phyloP scores from a whole-genome alignment of 2,888 invertebrate genomes.

The Sepiola atlantica region DNA sequence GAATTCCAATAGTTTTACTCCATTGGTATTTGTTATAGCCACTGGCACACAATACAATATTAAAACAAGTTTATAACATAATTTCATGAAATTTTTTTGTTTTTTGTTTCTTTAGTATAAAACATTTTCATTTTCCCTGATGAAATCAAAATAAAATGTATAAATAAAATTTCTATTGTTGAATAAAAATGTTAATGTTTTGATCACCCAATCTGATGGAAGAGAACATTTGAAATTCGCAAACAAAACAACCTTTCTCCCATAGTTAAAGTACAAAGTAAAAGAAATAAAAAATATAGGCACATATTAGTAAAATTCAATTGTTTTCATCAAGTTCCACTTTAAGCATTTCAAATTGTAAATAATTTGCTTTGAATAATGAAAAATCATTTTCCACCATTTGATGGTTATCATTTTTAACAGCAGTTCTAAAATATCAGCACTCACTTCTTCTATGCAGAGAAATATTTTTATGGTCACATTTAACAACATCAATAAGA shows the following conservation, averaged over 20 bases:
- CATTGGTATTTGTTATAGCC: neutral
- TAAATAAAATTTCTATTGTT: neutral
- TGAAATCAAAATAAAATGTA: neutral
- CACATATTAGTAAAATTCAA: slow-evolving; percentile 11
- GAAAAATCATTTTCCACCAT: neutral
- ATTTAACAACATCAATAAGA: neutral
- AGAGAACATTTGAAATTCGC: neutral
- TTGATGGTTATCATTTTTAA: neutral
- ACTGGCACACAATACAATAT: neutral
- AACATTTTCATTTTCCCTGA: neutral
- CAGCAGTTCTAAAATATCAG: neutral
- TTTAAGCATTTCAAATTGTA: neutral
- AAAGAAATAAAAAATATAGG: neutral
- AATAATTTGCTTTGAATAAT: neutral
- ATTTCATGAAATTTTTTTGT: neutral
- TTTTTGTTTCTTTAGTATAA: neutral
- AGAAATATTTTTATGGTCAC: neutral
- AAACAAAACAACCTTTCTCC: neutral
- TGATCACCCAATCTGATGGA: neutral
- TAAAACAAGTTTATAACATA: neutral
- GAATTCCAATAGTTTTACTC: neutral
- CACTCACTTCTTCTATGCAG: neutral
- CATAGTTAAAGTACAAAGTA: neutral
- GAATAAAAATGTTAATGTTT: neutral
- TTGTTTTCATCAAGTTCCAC: neutral